Evolutionary conservation across 2,888 invertebrate genomes (phyloP).

Genomic region (Agrochola lota): DNA sequence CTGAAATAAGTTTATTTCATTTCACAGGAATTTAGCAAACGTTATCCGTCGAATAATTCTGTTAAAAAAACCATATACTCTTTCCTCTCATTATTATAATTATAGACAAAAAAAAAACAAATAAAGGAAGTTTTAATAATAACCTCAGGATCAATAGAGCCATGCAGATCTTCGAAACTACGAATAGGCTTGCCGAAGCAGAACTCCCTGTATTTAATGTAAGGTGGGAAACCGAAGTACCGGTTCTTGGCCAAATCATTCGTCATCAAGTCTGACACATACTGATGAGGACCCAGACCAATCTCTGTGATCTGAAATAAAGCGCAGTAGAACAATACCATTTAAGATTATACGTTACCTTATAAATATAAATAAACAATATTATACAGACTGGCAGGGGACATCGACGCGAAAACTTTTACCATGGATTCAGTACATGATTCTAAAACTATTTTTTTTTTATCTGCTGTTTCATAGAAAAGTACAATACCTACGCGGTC

Average conservation of each 20-base stretch:
- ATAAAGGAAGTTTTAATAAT: slow-evolving; percentile 10
- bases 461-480: too few species aligned
- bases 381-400: too few species aligned
- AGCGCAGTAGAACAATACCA: background rate
- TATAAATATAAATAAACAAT: too few species aligned
- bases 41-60: background rate
- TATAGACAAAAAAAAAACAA: too few species aligned
- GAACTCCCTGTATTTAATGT: slow-evolving; percentile 95
- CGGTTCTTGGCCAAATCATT: slow-evolving; percentile 88
- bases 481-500: too few species aligned
- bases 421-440: too few species aligned
- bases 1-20: background rate
- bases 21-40: background rate
- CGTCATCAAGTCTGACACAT: slow-evolving; percentile 73
- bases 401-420: too few species aligned
- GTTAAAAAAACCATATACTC: background rate
- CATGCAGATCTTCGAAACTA: slow-evolving; percentile 75
- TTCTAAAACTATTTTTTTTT: too few species aligned
- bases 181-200: slow-evolving; percentile 93
- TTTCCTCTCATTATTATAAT: background rate
- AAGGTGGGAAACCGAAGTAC: slow-evolving; percentile 96
- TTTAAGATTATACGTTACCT: background rate
- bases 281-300: slow-evolving; percentile 74
- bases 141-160: slow-evolving; percentile 75
- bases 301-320: slow-evolving; percentile 74